Percentiles rank a stretch among this genome's conserved stretches.
Evolutionary conservation across 2,888 invertebrate genomes (phyloP).

Genomic region (Lasioglossum vierecki): DNA sequence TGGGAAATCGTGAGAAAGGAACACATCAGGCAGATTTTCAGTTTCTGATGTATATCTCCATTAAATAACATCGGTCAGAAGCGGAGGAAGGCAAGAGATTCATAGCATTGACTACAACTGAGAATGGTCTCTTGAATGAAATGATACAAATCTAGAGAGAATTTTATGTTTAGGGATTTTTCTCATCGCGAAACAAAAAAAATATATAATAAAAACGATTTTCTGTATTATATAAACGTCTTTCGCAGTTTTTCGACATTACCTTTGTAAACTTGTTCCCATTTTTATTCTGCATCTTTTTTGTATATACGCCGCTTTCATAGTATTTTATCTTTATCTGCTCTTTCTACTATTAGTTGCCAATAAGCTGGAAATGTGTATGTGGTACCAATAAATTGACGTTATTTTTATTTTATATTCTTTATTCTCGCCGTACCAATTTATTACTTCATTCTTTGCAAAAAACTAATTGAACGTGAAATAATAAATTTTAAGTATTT

Average conservation of each 20-base stretch:
- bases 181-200: constrained; percentile 41
- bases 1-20: constrained; percentile 83
- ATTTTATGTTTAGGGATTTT: constrained; percentile 49
- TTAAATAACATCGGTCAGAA: constrained; percentile 35
- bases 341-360: neutral
- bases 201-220: constrained; percentile 39
- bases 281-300: neutral
- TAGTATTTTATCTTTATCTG: neutral
- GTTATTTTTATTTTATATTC: constrained; percentile 19
- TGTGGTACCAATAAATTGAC: constrained; percentile 6
- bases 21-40: constrained; percentile 54
- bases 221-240: constrained; percentile 33
- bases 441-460: neutral
- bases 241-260: constrained; percentile 2
- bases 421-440: neutral
- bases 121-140: constrained; percentile 38
- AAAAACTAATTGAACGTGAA: neutral
- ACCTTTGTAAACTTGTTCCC: neutral
- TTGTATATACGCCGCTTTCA: neutral
- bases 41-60: constrained; percentile 47
- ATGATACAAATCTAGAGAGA: constrained; percentile 26
- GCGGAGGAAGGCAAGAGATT: constrained; percentile 16
- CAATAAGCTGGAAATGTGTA: constrained; percentile 13
- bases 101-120: constrained; percentile 7
- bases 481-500: neutral